Conservation (phyloP, 2,113 vertebrate genomes). For the Aramus guarauna region DNA sequence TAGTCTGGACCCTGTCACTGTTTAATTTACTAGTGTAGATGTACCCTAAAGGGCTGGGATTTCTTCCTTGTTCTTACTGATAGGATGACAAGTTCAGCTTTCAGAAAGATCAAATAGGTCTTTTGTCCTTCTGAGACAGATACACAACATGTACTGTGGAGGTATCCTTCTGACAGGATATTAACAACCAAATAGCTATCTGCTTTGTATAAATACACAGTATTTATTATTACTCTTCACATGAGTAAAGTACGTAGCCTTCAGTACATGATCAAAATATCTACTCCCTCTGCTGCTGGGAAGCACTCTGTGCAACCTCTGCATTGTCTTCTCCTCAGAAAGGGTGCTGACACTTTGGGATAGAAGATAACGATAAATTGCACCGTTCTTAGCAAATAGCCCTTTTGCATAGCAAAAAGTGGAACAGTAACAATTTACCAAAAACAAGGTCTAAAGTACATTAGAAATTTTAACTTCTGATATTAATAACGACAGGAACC, state of each 20-base stretch:
- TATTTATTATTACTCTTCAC: background rate
- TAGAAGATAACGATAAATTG: background rate
- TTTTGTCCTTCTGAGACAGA: background rate
- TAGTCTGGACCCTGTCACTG: background rate
- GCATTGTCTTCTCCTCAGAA: background rate
- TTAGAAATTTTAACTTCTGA: background rate
- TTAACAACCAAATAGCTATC: background rate
- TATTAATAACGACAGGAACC: background rate
- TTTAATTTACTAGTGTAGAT: background rate
- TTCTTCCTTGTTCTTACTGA: background rate
- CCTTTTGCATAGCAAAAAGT: background rate
- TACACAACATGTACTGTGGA: background rate
- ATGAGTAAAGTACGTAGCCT: background rate
- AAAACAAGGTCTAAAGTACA: background rate
- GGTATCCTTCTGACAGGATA: background rate
- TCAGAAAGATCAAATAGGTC: background rate
- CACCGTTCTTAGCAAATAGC: background rate
- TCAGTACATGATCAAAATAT: background rate
- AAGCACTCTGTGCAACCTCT: background rate
- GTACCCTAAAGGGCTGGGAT: background rate
- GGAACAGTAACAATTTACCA: background rate
- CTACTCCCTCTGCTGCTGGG: background rate
- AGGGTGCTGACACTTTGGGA: background rate
- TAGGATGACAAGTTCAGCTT: background rate
- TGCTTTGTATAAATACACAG: background rate